Conservation (phyloP, 2,113 vertebrate species). For the Zootoca vivipara region DNA sequence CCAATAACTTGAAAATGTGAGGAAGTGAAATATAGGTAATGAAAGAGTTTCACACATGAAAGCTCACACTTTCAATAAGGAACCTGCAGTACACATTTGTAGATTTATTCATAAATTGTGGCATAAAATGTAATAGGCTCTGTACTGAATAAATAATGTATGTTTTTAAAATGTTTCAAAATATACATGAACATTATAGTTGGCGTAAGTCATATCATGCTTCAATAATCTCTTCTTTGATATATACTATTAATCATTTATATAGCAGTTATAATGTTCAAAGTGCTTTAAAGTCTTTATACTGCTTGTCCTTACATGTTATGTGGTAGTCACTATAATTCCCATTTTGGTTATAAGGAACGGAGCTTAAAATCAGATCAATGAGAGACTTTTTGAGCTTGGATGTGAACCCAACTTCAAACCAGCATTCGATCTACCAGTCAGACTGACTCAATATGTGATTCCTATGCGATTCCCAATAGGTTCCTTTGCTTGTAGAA, state of each 20-base stretch:
- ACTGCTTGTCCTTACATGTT: slow-evolving; percentile 11
- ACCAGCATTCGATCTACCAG: not conserved
- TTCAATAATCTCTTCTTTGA: slow-evolving; percentile 33
- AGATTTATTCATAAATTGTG: not conserved
- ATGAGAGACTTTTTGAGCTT: not conserved
- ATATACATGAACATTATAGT: slow-evolving; percentile 33
- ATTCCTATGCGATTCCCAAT: not conserved
- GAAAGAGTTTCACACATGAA: slow-evolving; percentile 5
- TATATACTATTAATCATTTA: slow-evolving; percentile 36
- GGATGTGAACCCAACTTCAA: not conserved
- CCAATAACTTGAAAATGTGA: slow-evolving; percentile 16
- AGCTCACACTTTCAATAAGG: not conserved
- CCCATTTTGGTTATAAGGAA: not conserved
- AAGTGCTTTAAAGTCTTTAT: slow-evolving; percentile 13
- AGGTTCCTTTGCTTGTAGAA: not conserved
- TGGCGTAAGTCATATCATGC: not conserved
- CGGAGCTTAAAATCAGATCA: not conserved
- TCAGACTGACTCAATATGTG: not conserved
- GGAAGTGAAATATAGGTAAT: not conserved
- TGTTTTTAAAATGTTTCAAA: not conserved
- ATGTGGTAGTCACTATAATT: slow-evolving; percentile 16
- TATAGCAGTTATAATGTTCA: not conserved
- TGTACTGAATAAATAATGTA: slow-evolving; percentile 23
- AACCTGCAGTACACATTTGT: not conserved
- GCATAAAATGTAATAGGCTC: not conserved